A percentile compares a stretch with the other conserved stretches of the same genome.
Conservation (phyloP, 1,140 invertebrate genomes). For the honey bee (Apis mellifera) region DNA sequence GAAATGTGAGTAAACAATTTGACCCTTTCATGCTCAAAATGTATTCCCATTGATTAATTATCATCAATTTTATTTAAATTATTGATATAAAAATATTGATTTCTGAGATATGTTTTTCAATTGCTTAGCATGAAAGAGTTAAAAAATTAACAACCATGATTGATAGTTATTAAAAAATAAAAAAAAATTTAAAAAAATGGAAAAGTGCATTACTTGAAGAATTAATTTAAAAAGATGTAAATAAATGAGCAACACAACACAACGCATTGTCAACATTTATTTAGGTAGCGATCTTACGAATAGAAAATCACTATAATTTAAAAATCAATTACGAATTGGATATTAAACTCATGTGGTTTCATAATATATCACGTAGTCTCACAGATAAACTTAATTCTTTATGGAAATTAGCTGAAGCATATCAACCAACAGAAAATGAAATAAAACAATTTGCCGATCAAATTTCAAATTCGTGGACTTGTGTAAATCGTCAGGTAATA, state of each 20-base stretch:
- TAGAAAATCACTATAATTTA: conserved; percentile 52
- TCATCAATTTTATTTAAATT: background rate
- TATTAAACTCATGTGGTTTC: conserved; percentile 59
- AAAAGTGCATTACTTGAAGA: conserved; percentile 42
- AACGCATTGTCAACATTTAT: conserved; percentile 23
- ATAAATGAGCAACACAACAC: conserved; percentile 29
- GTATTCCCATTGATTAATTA: background rate
- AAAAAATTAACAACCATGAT: conserved; percentile 1
- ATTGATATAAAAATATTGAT: background rate
- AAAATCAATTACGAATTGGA: conserved; percentile 60
- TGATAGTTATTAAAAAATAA: background rate
- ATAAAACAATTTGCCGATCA: conserved; percentile 65
- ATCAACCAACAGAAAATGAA: conserved; percentile 32
- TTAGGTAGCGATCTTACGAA: conserved; percentile 60
- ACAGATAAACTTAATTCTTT: conserved; percentile 64
- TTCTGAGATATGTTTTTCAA: background rate
- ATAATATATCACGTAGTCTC: conserved; percentile 52
- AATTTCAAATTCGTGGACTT: conserved; percentile 61
- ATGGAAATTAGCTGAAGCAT: conserved; percentile 50
- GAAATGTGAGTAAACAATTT: conserved; percentile 57
- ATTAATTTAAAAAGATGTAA: conserved; percentile 42
- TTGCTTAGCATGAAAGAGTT: conserved; percentile 14
- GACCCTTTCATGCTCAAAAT: conserved; percentile 19
- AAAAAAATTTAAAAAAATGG: background rate
- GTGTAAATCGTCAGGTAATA: conserved; percentile 62